These are phyloP conservation scores for Myotis findleyi DNA, from an alignment of 2,797 vertebrate genomes.

Conservation along the genomic window DNA sequence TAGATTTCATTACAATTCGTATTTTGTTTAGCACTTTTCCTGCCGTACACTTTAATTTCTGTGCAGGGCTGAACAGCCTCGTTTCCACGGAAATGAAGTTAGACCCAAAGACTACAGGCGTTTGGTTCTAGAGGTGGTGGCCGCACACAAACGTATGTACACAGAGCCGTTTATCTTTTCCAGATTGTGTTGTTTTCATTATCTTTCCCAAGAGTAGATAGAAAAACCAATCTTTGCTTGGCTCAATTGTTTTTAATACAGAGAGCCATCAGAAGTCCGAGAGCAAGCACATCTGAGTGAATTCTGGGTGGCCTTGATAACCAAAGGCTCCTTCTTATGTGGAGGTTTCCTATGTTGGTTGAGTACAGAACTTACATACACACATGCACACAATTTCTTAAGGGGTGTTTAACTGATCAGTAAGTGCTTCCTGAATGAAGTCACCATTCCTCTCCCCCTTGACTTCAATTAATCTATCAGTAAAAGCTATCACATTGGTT, in stretches of 20 bases:
- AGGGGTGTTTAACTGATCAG: background rate
- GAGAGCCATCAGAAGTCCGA: background rate
- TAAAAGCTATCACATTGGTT: background rate
- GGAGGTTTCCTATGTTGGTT: background rate
- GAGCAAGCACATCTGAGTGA: background rate
- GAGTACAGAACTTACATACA: background rate
- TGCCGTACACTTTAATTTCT: constrained; percentile 75
- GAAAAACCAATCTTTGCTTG: constrained; percentile 44
- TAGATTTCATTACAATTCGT: constrained; percentile 78
- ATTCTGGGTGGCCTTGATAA: background rate
- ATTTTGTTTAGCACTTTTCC: constrained; percentile 72
- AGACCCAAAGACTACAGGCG: background rate
- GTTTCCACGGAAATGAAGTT: constrained; percentile 59
- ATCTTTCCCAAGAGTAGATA: background rate
- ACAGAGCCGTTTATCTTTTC: background rate
- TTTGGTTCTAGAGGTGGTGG: background rate
- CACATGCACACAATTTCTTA: background rate
- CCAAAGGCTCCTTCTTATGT: background rate
- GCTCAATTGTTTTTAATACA: constrained; percentile 43
- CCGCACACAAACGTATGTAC: background rate
- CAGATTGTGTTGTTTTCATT: constrained; percentile 19
- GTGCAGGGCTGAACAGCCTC: constrained; percentile 71
- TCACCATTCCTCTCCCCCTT: background rate
- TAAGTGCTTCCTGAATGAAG: background rate
- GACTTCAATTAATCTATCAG: background rate